Evolutionary conservation across 2,888 invertebrate species (phyloP).

Genomic region (Ormyrus nitidulus): DNA sequence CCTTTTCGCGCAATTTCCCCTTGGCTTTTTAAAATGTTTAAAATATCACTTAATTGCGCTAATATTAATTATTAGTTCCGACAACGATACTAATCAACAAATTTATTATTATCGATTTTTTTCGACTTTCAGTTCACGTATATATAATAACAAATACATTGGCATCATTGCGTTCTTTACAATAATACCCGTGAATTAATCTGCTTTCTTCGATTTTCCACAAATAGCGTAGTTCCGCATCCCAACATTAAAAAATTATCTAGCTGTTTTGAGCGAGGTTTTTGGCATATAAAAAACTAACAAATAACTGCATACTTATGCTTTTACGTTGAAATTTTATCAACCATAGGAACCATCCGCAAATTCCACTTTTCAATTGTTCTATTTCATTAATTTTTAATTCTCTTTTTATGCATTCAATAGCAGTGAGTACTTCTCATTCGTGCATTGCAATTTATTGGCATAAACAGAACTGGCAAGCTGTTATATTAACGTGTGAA

Average conservation of each 20-base stretch:
- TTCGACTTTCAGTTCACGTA: constrained; percentile 35
- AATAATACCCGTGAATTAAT: constrained; percentile 29
- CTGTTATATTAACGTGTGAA: neutral
- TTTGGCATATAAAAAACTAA: constrained; percentile 28
- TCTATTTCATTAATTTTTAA: neutral
- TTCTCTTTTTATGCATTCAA: constrained; percentile 3
- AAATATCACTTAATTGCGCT: constrained; percentile 45
- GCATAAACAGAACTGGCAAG: constrained; percentile 7
- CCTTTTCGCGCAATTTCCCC: constrained; percentile 20
- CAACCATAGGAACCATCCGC: constrained; percentile 37
- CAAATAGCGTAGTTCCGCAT: neutral
- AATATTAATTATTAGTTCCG: constrained; percentile 46
- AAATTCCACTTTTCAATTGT: constrained; percentile 4
- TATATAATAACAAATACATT: constrained; percentile 49
- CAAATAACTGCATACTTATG: constrained; percentile 6
- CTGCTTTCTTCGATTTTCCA: neutral
- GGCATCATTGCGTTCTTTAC: constrained; percentile 38
- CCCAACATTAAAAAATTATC: constrained; percentile 28
- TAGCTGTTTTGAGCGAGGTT: constrained; percentile 42
- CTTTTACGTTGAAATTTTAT: constrained; percentile 19
- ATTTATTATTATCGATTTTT: constrained; percentile 52
- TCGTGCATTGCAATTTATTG: constrained; percentile 14
- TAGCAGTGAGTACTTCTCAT: constrained; percentile 36
- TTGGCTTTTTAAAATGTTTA: constrained; percentile 27
- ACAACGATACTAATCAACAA: constrained; percentile 48